Evolutionary conservation across 2,113 vertebrate species (phyloP).

Genomic region (Catagonus wagneri): DNA sequence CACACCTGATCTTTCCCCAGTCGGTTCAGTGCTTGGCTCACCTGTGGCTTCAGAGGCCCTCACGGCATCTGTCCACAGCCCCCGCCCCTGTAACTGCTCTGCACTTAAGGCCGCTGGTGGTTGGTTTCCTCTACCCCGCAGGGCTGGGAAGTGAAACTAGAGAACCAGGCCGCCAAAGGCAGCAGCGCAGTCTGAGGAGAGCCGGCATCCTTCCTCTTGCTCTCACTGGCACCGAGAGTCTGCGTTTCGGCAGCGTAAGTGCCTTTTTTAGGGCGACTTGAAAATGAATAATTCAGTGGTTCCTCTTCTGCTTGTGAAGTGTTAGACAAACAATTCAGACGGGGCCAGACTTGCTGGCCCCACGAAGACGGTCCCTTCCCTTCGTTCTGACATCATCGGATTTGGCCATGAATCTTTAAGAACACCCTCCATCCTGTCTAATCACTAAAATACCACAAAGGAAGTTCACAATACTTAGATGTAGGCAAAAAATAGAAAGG

Average conservation of each 20-base stretch:
- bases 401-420: slow-evolving; percentile 70
- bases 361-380: slow-evolving; percentile 48
- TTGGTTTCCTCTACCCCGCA: background rate
- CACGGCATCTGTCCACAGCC: background rate
- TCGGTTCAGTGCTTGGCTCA: background rate
- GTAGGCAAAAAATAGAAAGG: slow-evolving; percentile 62
- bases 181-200: background rate
- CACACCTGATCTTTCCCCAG: background rate
- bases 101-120: background rate
- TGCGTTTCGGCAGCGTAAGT: slow-evolving; percentile 61
- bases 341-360: slow-evolving; percentile 84
- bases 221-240: slow-evolving; percentile 70
- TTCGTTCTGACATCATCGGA: slow-evolving; percentile 43
- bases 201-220: slow-evolving; percentile 60
- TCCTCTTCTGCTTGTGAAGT: slow-evolving; percentile 78
- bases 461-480: slow-evolving; percentile 64
- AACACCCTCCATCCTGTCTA: slow-evolving; percentile 76
- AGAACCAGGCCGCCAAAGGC: background rate
- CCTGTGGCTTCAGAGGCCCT: background rate
- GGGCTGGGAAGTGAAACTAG: slow-evolving; percentile 20
- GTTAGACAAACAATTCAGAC: slow-evolving; percentile 79
- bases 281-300: slow-evolving; percentile 82
- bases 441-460: slow-evolving; percentile 79
- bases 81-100: background rate
- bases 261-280: slow-evolving; percentile 76